Evolutionary conservation across 2,888 invertebrate species (phyloP).

Genomic region (Melieria picta): DNA sequence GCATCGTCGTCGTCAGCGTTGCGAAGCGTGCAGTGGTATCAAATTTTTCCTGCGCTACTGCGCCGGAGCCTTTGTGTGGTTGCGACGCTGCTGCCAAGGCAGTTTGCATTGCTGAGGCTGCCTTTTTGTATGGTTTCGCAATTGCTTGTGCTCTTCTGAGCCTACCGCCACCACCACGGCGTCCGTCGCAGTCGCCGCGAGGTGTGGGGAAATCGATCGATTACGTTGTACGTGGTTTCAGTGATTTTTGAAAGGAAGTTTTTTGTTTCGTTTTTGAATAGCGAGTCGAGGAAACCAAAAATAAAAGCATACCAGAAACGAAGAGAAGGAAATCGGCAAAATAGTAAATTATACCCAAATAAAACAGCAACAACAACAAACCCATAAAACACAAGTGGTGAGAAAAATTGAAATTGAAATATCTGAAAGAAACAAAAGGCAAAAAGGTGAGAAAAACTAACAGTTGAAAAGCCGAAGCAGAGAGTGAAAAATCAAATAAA

Average conservation of each 20-base stretch:
- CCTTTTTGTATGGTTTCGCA: constrained; percentile 34
- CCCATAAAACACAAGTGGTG: constrained; percentile 1
- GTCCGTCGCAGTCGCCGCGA: constrained; percentile 26
- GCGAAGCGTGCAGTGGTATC: not conserved
- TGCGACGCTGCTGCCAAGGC: not conserved
- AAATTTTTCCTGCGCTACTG: constrained; percentile 16
- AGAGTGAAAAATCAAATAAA: constrained; percentile 16
- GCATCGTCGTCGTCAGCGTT: too few relatives aligned
- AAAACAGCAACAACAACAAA: not conserved
- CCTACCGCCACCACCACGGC: constrained; percentile 9
- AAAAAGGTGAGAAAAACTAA: not conserved
- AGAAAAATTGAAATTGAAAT: constrained; percentile 17
- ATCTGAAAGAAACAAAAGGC: not conserved
- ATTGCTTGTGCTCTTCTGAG: not conserved
- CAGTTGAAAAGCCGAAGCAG: not conserved
- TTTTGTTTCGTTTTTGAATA: constrained; percentile 25
- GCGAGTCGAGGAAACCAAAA: constrained; percentile 16
- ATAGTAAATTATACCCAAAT: constrained; percentile 7
- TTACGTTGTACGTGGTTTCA: constrained; percentile 38
- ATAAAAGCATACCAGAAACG: constrained; percentile 16
- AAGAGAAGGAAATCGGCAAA: not conserved
- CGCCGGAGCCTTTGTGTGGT: not conserved
- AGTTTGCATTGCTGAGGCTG: constrained; percentile 11
- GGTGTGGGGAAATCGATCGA: constrained; percentile 51
- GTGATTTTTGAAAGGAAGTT: constrained; percentile 23